These are phyloP conservation scores for Lepas anatifera DNA, from an alignment of 2,888 invertebrate species.

Conservation along the genomic window DNA sequence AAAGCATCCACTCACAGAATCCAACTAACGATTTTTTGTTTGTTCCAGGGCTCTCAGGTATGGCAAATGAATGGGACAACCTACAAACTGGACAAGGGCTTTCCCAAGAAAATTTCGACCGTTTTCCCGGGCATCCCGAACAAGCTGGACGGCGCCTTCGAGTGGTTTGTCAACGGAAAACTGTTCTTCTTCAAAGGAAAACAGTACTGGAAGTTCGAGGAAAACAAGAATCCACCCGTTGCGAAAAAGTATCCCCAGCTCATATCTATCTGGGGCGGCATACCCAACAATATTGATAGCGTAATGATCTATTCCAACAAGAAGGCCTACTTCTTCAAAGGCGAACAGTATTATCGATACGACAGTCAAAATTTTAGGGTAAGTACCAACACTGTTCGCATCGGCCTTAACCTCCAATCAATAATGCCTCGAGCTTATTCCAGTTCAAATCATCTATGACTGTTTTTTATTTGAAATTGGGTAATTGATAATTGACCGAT, in stretches of 20 bases:
- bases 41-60: slow-evolving; percentile 54
- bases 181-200: slow-evolving; percentile 82
- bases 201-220: slow-evolving; percentile 92
- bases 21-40: background rate
- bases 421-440: no score
- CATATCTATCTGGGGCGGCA: slow-evolving; percentile 80
- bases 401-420: no score
- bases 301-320: slow-evolving; percentile 88
- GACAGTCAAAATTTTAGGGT: slow-evolving; percentile 85
- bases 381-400: no score
- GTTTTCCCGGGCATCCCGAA: slow-evolving; percentile 92
- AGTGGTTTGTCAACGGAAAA: slow-evolving; percentile 95
- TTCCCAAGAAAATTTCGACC: slow-evolving; percentile 82
- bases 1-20: no score
- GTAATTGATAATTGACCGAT: no score
- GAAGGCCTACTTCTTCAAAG: slow-evolving; percentile 93
- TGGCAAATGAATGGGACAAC: slow-evolving; percentile 89
- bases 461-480: no score
- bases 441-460: no score
- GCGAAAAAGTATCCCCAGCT: slow-evolving; percentile 77
- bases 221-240: slow-evolving; percentile 73
- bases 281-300: slow-evolving; percentile 77
- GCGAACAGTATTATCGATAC: slow-evolving; percentile 82
- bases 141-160: slow-evolving; percentile 83
- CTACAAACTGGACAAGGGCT: slow-evolving; percentile 67